Conservation (phyloP, 2,113 vertebrate genomes). For the Myiozetetes cayanensis region DNA sequence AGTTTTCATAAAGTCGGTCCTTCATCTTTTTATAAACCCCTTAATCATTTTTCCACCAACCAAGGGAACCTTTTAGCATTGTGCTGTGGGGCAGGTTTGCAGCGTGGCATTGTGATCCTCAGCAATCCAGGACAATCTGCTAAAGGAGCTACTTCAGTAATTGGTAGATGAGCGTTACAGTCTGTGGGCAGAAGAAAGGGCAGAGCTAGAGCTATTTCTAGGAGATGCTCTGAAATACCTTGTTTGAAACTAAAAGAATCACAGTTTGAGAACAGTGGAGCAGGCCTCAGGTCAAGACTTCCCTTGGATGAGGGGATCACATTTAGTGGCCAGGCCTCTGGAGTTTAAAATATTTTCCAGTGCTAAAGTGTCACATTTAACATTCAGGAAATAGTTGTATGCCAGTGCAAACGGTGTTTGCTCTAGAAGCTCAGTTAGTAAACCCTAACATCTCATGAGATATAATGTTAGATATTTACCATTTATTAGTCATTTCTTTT, state of each 20-base stretch:
- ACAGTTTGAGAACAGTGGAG: constrained; percentile 36
- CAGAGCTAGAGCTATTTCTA: constrained; percentile 55
- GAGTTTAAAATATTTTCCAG: constrained; percentile 28
- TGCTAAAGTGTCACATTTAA: constrained; percentile 19
- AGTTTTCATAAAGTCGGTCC: constrained; percentile 44
- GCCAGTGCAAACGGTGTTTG: background rate
- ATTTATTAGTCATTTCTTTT: background rate
- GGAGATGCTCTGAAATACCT: constrained; percentile 41
- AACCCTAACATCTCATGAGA: background rate
- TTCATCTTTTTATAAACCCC: constrained; percentile 33
- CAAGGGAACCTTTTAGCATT: background rate
- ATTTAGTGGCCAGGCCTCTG: constrained; percentile 47
- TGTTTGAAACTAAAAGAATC: constrained; percentile 50
- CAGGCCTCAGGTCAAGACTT: constrained; percentile 12
- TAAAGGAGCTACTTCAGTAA: constrained; percentile 31
- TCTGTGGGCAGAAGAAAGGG: constrained; percentile 50
- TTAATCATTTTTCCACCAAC: constrained; percentile 3
- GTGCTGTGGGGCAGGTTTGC: constrained; percentile 47
- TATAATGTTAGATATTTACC: constrained; percentile 8
- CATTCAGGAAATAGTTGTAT: background rate
- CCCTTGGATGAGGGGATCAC: background rate
- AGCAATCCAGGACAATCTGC: background rate
- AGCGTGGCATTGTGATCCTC: constrained; percentile 27
- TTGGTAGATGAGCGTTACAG: constrained; percentile 47
- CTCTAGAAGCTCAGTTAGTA: constrained; percentile 28